Evolutionary conservation across 2,797 vertebrate species (phyloP).

Genomic region (Hypotaenidia okinawae): DNA sequence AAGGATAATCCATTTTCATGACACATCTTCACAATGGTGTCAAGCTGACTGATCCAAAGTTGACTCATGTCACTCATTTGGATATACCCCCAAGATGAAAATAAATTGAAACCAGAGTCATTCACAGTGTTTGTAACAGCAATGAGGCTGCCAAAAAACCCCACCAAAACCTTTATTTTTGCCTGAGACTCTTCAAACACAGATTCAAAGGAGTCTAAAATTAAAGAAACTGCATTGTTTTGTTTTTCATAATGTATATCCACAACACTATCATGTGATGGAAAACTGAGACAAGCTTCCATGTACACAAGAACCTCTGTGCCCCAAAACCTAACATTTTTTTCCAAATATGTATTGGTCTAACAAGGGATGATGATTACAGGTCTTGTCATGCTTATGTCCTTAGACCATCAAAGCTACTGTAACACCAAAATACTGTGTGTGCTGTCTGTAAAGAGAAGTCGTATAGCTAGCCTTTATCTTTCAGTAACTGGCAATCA

Average conservation of each 20-base stretch:
- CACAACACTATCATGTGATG: accelerated
- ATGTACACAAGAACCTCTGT: neutral
- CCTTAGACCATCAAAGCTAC: neutral
- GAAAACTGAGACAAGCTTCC: neutral
- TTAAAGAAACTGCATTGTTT: neutral
- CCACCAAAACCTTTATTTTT: neutral
- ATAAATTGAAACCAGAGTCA: neutral
- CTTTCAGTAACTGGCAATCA: neutral
- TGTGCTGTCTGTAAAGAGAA: neutral
- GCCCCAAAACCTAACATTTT: neutral
- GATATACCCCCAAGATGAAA: neutral
- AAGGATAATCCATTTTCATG: neutral
- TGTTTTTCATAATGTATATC: neutral
- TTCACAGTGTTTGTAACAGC: neutral
- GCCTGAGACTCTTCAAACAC: neutral
- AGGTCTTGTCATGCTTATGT: neutral
- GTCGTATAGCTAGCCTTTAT: neutral
- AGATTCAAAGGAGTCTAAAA: neutral
- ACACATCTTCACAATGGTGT: neutral
- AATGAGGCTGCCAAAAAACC: neutral
- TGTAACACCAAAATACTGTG: neutral
- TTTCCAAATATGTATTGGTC: neutral
- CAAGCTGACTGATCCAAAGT: neutral
- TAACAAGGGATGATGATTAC: neutral
- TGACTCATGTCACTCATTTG: neutral